A percentile compares a stretch with the other conserved stretches of the same genome.
phyloP scores from a whole-genome alignment of 2,113 vertebrate genomes.

The Calonectris borealis region DNA sequence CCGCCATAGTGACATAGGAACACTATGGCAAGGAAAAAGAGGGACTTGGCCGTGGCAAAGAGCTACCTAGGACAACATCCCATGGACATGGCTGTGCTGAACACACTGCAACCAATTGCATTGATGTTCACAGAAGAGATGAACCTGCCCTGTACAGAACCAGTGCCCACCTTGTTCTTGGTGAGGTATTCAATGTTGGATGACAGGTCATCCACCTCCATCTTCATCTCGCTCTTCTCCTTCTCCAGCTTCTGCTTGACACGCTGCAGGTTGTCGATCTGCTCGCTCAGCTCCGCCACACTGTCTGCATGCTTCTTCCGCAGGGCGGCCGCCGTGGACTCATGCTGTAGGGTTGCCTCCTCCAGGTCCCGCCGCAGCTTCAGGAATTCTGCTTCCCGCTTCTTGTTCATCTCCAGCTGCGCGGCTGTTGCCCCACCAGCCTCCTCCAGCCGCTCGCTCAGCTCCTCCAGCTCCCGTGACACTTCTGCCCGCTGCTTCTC shows the following conservation, averaged over 20 bases:
- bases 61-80: background rate
- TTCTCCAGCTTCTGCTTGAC: slow-evolving; percentile 95
- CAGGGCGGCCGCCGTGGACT: slow-evolving; percentile 79
- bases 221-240: slow-evolving; percentile 87
- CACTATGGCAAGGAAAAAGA: background rate
- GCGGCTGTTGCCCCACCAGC: slow-evolving; percentile 81
- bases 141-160: background rate
- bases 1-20: background rate
- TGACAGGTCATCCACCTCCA: slow-evolving; percentile 88
- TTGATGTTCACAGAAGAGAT: background rate
- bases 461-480: slow-evolving; percentile 89
- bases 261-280: slow-evolving; percentile 88
- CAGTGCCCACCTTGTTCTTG: slow-evolving; percentile 82
- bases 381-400: slow-evolving; percentile 84
- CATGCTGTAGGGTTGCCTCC: slow-evolving; percentile 86
- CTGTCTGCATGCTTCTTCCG: slow-evolving; percentile 88
- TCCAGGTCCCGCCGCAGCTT: slow-evolving; percentile 89
- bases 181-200: slow-evolving; percentile 86
- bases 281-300: slow-evolving; percentile 84
- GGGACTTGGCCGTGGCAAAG: background rate
- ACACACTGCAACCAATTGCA: background rate
- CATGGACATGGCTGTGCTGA: rapidly evolving
- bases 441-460: slow-evolving; percentile 90
- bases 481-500: slow-evolving; percentile 90
- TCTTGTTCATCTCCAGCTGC: slow-evolving; percentile 89